Evolutionary conservation across 2,797 vertebrate genomes (phyloP), one percentile per base, ranked within the genome.

Genomic region (Danio jaintianensis): DNA sequence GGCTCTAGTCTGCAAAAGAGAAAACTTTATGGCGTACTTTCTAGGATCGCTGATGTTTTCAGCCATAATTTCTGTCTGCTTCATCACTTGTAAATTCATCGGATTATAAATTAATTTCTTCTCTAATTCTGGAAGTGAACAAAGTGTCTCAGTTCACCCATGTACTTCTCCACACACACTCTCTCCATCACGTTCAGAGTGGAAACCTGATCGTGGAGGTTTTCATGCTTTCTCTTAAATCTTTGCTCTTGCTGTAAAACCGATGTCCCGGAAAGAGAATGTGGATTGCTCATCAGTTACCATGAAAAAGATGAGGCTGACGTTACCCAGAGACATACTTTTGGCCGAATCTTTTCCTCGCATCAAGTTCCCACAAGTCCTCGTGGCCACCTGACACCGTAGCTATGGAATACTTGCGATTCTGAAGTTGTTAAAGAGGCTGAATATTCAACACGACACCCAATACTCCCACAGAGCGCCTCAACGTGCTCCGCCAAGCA

Each of bases 381-480:
- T 73, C 81, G 81, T 89, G 81, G 86, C 67, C 80, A 89, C 85
- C 48, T 82, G 83, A 83, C 85, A 86, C 90, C 87, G 87, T 87
- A 89, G 87, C 86, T 84, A 80, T 87, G 50, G 64, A 59, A 71
- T 78, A 81, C 56, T 36, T 67, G 70, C 7, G 13, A 75, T 81
- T 78, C 69, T 80, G 18, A 56, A 61, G 45, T 81, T 42, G 16
- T 79, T 75, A 63, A 45, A 22, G 76, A 73, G 75, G 75, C 50
- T 3, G 13, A 62, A 78, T 71, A 75, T 75, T 81, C 64, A 47
- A 74, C 64, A n/a, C 12, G 52, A 77, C 72, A 82, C 68, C 58
- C 38, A 43, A 80, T 56, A 73, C 9, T 56, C 75, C 48, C 4
- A 36, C 29, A 66, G 78, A 63, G 52, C 6, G 1, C 42, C 75